Percentiles rank a stretch among this genome's conserved stretches.
phyloP scores from a whole-genome alignment of 1,140 invertebrate species.

The Neelides sp. region DNA sequence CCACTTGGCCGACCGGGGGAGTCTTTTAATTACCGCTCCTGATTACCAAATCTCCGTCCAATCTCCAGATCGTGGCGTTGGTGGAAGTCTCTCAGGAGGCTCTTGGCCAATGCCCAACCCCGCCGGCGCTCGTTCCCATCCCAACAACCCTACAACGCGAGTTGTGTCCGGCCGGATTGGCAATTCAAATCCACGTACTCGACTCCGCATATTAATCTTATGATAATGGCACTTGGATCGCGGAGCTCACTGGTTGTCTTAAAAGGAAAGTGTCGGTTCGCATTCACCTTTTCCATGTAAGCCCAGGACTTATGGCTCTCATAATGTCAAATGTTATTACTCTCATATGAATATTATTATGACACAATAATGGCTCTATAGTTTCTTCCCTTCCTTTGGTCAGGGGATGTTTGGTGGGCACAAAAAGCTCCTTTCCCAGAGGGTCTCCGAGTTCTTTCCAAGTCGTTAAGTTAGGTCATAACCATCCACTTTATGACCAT shows the following conservation, averaged over 20 bases:
- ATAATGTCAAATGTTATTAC: slow-evolving; percentile 30
- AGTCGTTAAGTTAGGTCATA: slow-evolving; percentile 29
- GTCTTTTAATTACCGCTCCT: too few relatives aligned
- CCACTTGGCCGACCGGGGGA: not conserved
- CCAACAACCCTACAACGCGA: too few relatives aligned
- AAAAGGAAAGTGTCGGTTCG: slow-evolving; percentile 27
- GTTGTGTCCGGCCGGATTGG: too few relatives aligned
- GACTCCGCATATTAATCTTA: not conserved
- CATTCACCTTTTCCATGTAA: slow-evolving; percentile 32
- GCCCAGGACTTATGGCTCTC: slow-evolving; percentile 26
- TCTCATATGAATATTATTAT: slow-evolving; percentile 29
- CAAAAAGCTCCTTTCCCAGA: slow-evolving; percentile 17
- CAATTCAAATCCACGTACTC: too few relatives aligned
- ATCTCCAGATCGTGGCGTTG: too few relatives aligned
- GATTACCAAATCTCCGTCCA: too few relatives aligned
- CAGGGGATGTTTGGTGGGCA: slow-evolving; percentile 9
- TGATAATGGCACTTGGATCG: too few relatives aligned
- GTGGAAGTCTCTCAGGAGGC: too few relatives aligned
- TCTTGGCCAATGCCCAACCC: too few relatives aligned
- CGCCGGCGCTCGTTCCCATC: too few relatives aligned
- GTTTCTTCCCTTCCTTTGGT: not conserved
- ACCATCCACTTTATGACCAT: slow-evolving; percentile 29
- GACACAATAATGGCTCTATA: slow-evolving; percentile 30
- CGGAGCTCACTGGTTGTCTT: slow-evolving; percentile 20
- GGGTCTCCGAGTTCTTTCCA: slow-evolving; percentile 23